Evolutionary conservation across 2,797 vertebrate species (phyloP).

Genomic region (Channa striata): DNA sequence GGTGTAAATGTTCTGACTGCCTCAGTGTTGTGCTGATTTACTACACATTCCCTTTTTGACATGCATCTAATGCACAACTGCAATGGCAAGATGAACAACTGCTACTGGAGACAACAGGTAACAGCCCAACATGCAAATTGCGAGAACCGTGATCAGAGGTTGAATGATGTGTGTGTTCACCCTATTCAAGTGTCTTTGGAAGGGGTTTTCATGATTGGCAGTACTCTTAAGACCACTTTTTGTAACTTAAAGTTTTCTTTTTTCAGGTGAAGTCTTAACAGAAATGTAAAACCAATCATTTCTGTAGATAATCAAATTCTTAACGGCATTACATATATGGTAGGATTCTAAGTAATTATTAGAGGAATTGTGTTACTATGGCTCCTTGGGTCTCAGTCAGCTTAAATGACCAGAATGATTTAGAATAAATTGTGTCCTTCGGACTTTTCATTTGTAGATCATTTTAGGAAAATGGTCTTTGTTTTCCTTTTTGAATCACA

Average conservation of each 20-base stretch:
- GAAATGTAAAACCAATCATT: neutral
- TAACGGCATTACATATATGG: neutral
- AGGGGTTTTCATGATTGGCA: slow-evolving; percentile 6
- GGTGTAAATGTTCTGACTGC: slow-evolving; percentile 33
- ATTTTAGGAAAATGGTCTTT: slow-evolving; percentile 1
- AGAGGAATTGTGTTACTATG: slow-evolving; percentile 5
- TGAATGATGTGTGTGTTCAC: neutral
- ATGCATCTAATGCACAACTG: neutral
- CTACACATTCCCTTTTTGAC: slow-evolving; percentile 30
- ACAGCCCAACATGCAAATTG: slow-evolving; percentile 5
- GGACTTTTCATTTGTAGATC: neutral
- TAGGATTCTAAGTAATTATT: slow-evolving; percentile 5
- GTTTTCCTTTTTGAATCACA: neutral
- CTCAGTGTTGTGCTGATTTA: slow-evolving; percentile 24
- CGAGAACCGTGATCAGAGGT: neutral
- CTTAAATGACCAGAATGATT: neutral
- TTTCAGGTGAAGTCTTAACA: slow-evolving; percentile 31
- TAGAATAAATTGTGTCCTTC: neutral
- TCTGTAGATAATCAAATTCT: slow-evolving; percentile 1
- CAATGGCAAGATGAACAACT: neutral
- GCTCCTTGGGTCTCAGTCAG: neutral
- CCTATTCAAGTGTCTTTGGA: neutral
- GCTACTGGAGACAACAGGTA: slow-evolving; percentile 25
- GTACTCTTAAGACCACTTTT: slow-evolving; percentile 18
- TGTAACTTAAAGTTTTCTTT: neutral